Percentiles rank a stretch among this genome's conserved stretches.
phyloP scores from a whole-genome alignment of 2,888 invertebrate species.

The Melangyna quadrimaculata region DNA sequence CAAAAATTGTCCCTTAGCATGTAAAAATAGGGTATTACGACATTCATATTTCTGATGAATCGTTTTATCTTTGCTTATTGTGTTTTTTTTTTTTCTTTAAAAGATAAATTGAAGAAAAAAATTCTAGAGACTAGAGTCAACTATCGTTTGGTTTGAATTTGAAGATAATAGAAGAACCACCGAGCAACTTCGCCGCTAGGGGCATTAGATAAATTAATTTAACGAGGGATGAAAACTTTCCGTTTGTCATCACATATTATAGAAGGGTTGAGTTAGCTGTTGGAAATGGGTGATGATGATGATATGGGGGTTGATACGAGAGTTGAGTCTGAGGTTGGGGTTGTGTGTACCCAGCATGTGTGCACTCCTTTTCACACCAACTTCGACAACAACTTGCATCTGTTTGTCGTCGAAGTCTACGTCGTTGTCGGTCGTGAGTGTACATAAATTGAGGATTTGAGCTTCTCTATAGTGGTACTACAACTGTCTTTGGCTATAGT shows the following conservation, averaged over 20 bases:
- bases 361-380: conserved; percentile 61
- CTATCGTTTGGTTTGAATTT: conserved; percentile 13
- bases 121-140: neutral
- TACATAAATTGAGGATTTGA: conserved; percentile 64
- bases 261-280: conserved; percentile 10
- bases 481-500: neutral
- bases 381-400: conserved; percentile 61
- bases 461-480: neutral
- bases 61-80: neutral
- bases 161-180: conserved; percentile 34
- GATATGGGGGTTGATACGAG: neutral
- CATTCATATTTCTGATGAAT: neutral
- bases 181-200: conserved; percentile 25
- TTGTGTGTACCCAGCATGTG: conserved; percentile 14
- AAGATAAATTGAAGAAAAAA: conserved; percentile 25
- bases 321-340: neutral
- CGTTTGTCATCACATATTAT: conserved; percentile 59
- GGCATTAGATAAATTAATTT: conserved; percentile 71
- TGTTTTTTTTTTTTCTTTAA: conserved; percentile 18
- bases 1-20: too few species aligned
- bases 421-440: neutral
- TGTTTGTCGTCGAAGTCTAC: neutral
- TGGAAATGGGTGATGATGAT: neutral
- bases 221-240: conserved; percentile 69
- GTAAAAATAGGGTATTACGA: neutral